A percentile compares a stretch with the other conserved stretches of the same genome.
These are phyloP conservation scores for Adela reaumurella DNA, from an alignment of 2,888 invertebrate species.

Conservation along the genomic window DNA sequence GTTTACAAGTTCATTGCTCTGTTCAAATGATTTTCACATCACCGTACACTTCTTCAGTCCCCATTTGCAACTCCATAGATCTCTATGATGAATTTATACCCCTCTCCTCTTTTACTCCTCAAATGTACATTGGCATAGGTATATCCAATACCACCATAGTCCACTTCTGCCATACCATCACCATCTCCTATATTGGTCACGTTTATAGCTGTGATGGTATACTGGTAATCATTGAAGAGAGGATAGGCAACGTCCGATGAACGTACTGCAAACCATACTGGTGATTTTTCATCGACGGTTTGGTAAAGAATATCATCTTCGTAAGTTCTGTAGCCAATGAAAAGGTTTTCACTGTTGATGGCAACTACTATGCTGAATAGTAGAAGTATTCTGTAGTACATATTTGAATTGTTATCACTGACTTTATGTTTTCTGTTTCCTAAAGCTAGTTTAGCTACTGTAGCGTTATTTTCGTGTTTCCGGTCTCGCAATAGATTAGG, in stretches of 20 bases:
- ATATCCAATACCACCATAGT: slow-evolving; percentile 21
- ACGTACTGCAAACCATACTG: slow-evolving; percentile 14
- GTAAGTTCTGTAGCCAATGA: slow-evolving; percentile 12
- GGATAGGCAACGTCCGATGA: slow-evolving; percentile 20
- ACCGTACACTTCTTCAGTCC: slow-evolving; percentile 1
- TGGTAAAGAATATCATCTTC: slow-evolving; percentile 16
- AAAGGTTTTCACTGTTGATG: slow-evolving; percentile 11
- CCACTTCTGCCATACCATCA: slow-evolving; percentile 18
- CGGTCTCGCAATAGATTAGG: no score
- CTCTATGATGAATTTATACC: slow-evolving; percentile 22
- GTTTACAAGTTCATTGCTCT: slow-evolving; percentile 3
- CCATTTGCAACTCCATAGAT: slow-evolving; percentile 18
- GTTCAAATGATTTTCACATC: neutral
- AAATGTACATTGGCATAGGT: slow-evolving; percentile 21
- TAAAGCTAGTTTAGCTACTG: no score
- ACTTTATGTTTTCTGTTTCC: no score
- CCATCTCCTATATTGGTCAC: slow-evolving; percentile 14
- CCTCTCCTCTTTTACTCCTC: slow-evolving; percentile 20
- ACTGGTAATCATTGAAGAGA: slow-evolving; percentile 16
- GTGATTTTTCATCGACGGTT: slow-evolving; percentile 18
- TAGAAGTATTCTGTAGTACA: no score
- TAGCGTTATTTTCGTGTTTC: no score
- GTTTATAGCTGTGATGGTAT: slow-evolving; percentile 18
- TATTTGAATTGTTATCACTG: no score
- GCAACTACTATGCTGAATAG: neutral